Conservation (phyloP, 2,888 invertebrate genomes). For the Allolobophora icterica region DNA sequence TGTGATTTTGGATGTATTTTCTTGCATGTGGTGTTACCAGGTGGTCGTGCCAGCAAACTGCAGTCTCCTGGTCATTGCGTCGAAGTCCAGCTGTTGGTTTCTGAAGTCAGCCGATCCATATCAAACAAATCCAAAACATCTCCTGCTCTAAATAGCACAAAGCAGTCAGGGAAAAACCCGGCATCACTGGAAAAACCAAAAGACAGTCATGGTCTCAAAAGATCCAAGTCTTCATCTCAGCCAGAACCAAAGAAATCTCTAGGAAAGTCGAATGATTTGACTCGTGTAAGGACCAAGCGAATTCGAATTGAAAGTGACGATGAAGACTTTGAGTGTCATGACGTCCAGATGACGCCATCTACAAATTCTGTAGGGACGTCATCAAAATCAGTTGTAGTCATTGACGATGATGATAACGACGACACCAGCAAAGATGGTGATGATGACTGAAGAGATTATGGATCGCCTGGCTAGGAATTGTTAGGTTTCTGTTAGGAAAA, state of each 20-base stretch:
- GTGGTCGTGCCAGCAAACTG: background rate
- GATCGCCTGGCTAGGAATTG: no score
- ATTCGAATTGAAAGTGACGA: background rate
- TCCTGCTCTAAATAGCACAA: background rate
- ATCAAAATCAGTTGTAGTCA: background rate
- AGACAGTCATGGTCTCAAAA: background rate
- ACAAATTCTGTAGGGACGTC: background rate
- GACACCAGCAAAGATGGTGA: background rate
- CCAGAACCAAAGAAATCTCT: background rate
- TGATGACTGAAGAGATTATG: no score
- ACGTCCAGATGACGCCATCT: background rate
- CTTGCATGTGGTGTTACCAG: background rate
- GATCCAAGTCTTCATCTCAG: background rate
- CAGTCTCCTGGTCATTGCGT: background rate
- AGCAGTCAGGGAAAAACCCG: background rate
- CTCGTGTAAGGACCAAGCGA: background rate
- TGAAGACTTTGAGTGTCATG: background rate
- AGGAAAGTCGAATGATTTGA: background rate
- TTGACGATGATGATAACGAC: background rate
- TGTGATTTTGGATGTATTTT: background rate
- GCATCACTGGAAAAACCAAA: background rate
- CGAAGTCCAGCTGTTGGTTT: conserved; percentile 18
- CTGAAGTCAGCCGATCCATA: background rate
- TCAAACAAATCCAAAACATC: background rate
- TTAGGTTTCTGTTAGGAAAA: conserved; percentile 8